Conservation (phyloP, 2,113 vertebrate genomes). For the Zosterops japonicus region DNA sequence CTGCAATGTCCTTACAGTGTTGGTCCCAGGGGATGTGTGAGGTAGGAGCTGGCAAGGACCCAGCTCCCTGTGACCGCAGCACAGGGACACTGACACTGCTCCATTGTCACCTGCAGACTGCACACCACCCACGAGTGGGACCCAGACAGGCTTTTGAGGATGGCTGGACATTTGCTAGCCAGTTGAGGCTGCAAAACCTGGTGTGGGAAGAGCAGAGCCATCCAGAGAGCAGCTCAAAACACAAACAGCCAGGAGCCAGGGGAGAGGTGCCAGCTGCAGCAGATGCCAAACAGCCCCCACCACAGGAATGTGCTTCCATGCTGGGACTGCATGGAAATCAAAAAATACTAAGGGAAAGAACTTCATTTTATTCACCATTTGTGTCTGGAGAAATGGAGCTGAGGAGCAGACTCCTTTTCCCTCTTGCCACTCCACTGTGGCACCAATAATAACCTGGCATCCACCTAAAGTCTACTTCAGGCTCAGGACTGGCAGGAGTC, state of each 20-base stretch:
- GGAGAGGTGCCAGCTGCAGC: neutral
- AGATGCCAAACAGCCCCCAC: constrained; percentile 2
- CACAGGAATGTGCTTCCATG: constrained; percentile 34
- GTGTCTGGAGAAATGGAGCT: neutral
- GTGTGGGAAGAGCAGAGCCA: constrained; percentile 78
- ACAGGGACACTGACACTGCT: neutral
- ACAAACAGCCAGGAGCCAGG: neutral
- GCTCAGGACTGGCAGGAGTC: neutral
- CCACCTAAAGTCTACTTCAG: neutral
- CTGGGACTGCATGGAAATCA: neutral
- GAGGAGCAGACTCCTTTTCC: neutral
- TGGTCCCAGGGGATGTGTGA: neutral
- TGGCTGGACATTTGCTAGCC: neutral
- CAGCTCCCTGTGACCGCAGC: neutral
- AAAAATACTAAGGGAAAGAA: neutral
- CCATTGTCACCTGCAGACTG: constrained; percentile 9
- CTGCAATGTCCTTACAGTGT: neutral
- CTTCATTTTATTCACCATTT: neutral
- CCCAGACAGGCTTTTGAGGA: neutral
- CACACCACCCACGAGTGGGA: neutral
- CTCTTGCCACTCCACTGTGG: neutral
- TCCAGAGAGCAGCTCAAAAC: neutral
- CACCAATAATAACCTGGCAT: neutral
- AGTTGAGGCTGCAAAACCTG: constrained; percentile 47
- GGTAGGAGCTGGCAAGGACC: neutral